phyloP scores from a whole-genome alignment of 2,797 vertebrate genomes.

The Zalophus californianus region DNA sequence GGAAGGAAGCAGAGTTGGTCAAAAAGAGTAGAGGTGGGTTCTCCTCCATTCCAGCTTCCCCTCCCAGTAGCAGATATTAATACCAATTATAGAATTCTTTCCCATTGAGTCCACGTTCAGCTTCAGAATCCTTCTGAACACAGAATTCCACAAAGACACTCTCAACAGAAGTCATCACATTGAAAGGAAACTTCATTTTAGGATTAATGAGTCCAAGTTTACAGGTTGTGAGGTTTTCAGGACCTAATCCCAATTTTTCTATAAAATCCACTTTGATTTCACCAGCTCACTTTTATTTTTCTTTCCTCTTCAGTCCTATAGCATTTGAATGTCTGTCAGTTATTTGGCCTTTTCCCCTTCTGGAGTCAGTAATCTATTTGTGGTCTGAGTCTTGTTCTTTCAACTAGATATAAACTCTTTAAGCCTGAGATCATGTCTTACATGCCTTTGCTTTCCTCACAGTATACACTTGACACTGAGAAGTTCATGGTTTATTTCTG shows the following conservation, averaged over 20 bases:
- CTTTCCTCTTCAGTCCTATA: not conserved
- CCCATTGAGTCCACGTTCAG: not conserved
- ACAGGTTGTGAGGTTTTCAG: not conserved
- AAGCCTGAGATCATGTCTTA: not conserved
- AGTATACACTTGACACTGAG: not conserved
- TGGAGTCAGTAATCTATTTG: not conserved
- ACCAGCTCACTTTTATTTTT: not conserved
- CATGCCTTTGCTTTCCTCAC: not conserved
- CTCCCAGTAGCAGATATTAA: not conserved
- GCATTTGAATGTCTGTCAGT: not conserved
- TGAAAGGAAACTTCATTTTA: not conserved
- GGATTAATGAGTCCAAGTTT: conserved; percentile 29
- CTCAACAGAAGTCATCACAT: not conserved
- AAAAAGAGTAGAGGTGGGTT: not conserved
- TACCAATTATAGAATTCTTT: not conserved
- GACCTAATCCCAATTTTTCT: not conserved
- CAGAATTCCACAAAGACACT: not conserved
- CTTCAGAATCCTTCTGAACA: conserved; percentile 10
- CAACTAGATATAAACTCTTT: not conserved
- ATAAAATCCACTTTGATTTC: not conserved
- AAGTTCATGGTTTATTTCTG: not conserved
- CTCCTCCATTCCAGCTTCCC: not conserved
- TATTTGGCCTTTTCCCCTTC: not conserved
- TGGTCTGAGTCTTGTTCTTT: not conserved
- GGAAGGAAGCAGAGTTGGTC: not conserved